A percentile compares a stretch with the other conserved stretches of the same genome.
Evolutionary conservation across 2,113 vertebrate genomes (phyloP).

Genomic region (Chiloscyllium plagiosum): DNA sequence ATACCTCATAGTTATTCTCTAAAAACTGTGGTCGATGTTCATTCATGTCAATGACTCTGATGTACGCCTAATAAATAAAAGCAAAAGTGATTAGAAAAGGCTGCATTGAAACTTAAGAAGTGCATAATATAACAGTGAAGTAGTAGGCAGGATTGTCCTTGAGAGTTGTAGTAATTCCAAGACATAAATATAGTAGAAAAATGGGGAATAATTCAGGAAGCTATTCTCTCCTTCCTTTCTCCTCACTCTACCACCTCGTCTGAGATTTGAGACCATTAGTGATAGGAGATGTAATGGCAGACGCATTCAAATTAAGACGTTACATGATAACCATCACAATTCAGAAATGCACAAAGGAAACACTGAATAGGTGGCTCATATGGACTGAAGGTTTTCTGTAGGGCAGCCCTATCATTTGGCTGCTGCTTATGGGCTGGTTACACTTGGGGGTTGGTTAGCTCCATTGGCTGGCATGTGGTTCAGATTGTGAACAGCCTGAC

Average conservation of each 20-base stretch:
- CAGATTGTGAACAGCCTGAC: no score
- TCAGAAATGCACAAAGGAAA: neutral
- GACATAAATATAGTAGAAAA: neutral
- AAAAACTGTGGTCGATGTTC: constrained; percentile 81
- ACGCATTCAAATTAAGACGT: neutral
- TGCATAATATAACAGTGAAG: neutral
- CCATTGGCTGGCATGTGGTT: no score
- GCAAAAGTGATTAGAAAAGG: neutral
- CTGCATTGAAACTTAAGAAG: no score
- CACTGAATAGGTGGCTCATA: neutral
- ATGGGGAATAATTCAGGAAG: neutral
- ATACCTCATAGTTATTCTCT: constrained; percentile 64
- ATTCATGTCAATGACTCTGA: constrained; percentile 80
- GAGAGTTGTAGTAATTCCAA: neutral
- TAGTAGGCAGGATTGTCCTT: neutral
- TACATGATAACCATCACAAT: neutral
- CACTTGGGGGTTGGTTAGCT: no score
- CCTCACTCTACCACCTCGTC: neutral
- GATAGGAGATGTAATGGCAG: neutral
- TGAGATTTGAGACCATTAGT: neutral
- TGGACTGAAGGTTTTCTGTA: neutral
- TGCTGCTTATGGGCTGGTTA: no score
- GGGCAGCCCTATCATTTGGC: no score
- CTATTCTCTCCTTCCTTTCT: neutral
- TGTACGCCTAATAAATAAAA: constrained; percentile 64